A percentile compares a stretch with the other conserved stretches of the same genome.
Conservation (phyloP, 2,797 vertebrate genomes). For the Myiothlypis chrysogaster region DNA sequence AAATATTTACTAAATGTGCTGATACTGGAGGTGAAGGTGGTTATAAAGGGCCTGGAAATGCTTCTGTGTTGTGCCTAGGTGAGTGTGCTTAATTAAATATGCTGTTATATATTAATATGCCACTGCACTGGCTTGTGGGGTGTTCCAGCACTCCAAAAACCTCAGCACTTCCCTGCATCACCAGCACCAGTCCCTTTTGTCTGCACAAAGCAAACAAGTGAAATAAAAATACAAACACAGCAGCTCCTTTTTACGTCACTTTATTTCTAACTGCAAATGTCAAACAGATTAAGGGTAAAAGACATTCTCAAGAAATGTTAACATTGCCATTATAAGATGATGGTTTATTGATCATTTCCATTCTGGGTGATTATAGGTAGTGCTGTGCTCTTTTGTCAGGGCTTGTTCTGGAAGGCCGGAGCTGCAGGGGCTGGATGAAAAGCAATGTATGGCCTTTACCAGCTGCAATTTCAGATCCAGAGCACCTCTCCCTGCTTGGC, state of each 20-base stretch:
- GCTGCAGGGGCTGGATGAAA: not conserved
- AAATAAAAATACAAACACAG: conserved; percentile 21
- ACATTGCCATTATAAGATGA: not conserved
- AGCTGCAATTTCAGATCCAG: not conserved
- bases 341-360: not conserved
- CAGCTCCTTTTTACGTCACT: conserved; percentile 20
- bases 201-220: conserved; percentile 30
- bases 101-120: not conserved
- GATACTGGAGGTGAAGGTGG: not conserved
- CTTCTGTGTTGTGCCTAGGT: not conserved
- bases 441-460: not conserved
- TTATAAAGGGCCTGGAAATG: not conserved
- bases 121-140: not conserved
- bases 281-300: conserved; percentile 34
- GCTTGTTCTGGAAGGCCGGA: not conserved
- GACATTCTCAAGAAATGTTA: conserved; percentile 16
- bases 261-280: conserved; percentile 34
- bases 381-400: not conserved
- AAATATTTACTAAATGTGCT: not conserved
- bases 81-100: not conserved
- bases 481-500: not conserved
- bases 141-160: not conserved
- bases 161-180: not conserved
- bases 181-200: not conserved
- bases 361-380: not conserved